Base-by-base conservation (phyloP, 92 coral and sea anemone genomes). In the Hydrozoanthus gracilis region DNA sequence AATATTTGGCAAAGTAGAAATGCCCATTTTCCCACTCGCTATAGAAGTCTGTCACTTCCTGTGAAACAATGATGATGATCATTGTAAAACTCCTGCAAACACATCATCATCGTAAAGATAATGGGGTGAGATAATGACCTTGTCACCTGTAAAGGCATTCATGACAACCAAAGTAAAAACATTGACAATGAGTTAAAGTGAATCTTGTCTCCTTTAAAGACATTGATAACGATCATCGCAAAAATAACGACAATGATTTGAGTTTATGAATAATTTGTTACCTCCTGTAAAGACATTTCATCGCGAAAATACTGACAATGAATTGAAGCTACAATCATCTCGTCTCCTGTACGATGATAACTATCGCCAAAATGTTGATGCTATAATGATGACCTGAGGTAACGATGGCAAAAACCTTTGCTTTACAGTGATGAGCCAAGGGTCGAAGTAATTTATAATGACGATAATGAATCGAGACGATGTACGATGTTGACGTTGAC, bases 21-120 rank as follows among this genome's bases (percentile, higher is more conserved):
- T 96, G 99, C 9, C 96, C 99, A 51, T 93, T 96, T 86, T 96
- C 99, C 99, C 99, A 96, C 83, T 92, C 86, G 8, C 93, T 86
- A 51, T 93, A 96, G n/a, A 95, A 90, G 14, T 83, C 82, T 12
- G 93, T 94, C 2, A 96, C 99, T 83, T 95, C 95, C 99, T 96
- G 79, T 44, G 20, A 62, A 11, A 68, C 16, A 68, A 27, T 66
- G 44, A 68, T 2, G 11, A 15, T 8, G 47, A 68, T 8, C 3
- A 68, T 9, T 11, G 44, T 16, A n/a, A 66, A 4, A 27, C 39
- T 27, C 39, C 39, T 27, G 39, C 39, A 27, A 27, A 27, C 39
- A 27, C 39, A 27, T 27, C 39, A 27, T 27, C 39, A 27, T 27
- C 39, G 39, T 27, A 27, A 27, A 27, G 39, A 27, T 27, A 27